Conservation (phyloP, 2,888 invertebrate species). For the Bellardia pandia region DNA sequence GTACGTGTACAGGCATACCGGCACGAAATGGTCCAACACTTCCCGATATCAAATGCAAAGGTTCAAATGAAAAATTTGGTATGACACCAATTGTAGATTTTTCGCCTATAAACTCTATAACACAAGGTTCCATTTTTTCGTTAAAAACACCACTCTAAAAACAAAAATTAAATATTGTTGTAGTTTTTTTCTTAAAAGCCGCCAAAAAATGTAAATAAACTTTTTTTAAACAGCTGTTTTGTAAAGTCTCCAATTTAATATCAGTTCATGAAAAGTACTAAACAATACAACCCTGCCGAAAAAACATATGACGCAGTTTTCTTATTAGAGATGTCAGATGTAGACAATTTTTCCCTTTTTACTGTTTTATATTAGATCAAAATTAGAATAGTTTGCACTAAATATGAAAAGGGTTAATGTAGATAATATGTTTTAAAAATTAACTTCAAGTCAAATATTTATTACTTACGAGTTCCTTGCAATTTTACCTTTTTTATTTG, state of each 20-base stretch:
- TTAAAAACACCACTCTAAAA: background rate
- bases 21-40: slow-evolving; percentile 96
- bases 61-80: slow-evolving; percentile 93
- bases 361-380: no score
- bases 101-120: slow-evolving; percentile 96
- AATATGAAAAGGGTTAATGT: no score
- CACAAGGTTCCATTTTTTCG: slow-evolving; percentile 90
- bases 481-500: no score
- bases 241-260: background rate
- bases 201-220: slow-evolving; percentile 50
- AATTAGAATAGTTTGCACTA: no score
- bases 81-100: slow-evolving; percentile 92
- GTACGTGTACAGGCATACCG: slow-evolving; percentile 93
- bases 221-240: slow-evolving; percentile 13
- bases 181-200: slow-evolving; percentile 22
- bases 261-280: background rate
- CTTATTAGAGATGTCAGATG: background rate
- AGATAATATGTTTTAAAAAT: no score
- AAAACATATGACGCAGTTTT: background rate
- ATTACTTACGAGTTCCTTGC: no score
- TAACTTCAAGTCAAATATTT: no score
- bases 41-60: slow-evolving; percentile 92
- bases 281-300: background rate
- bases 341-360: no score
- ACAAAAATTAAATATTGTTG: background rate